Base-by-base conservation (phyloP, 2,113 vertebrate species). In the Leptobrachium leishanense region DNA sequence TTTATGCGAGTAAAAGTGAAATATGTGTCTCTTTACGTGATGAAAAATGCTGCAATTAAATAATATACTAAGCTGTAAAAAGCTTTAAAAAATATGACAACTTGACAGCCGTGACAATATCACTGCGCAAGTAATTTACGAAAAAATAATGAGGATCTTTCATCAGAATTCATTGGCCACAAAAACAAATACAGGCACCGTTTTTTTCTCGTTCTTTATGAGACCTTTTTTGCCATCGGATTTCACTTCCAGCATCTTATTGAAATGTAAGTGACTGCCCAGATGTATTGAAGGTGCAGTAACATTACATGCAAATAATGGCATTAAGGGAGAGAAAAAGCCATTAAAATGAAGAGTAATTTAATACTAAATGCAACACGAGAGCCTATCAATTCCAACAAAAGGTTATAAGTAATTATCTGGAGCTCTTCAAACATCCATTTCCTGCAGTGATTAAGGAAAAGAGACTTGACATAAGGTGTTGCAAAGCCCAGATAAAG, bases 251-350 rank as follows among this genome's bases (percentile, higher is more conserved):
- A 76, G 31, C 50, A 68, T 66, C 59, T 76, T 74, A 54, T 74
- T 85, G 54, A 44, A 84, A 84, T 83, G 83, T 81, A 84, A 78
- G 85, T 88, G 77, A 68, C 59, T 82, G 64, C 72, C 72, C 85
- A 84, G 4, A 7, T 65, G 43, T 76, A 72, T 68, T 82, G 63
- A 74, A 82, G n/a, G 74, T 68, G 77, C 81, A 66, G 1, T 11
- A 41, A 1, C 72, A 83, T 76, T 83, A 73, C 62, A 54, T 70
- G 82, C 77, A 85, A 5, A 75, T 84, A 82, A 85, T 85, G 15
- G 77, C 83, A 76, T 68, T 76, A 76, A 68, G 31, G 57, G 40
- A 68, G 54, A 68, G 55, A 42, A 40, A 68, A 68, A 69, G 66
- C 65, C 31, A 66, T 59, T 76, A 59, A 76, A 76, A 59, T 31